Evolutionary conservation across 2,113 vertebrate genomes (phyloP), one percentile per base, ranked within the genome.

Genomic region (Pangasianodon gigas): DNA sequence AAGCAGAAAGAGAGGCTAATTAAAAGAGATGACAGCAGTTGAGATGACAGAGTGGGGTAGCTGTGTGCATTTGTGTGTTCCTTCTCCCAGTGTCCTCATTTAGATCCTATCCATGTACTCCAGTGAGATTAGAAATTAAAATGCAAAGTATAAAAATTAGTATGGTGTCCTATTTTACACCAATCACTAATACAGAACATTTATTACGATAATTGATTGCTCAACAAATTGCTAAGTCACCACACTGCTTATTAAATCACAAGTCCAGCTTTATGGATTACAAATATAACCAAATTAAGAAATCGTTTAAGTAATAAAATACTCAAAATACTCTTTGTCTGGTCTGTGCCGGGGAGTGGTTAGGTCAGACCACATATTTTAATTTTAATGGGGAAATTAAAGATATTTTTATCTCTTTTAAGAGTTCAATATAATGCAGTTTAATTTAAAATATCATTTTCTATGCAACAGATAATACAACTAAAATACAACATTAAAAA

Each of bases 1-100:
- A 92, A 92, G 89, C 87, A 87, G 84, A 86, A 84, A 74, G 87
- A 90, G 91, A 71, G 85, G 62, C 89, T 92, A 90, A 92, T 92
- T 91, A 91, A 91, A 91, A 16, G 65, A 90, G 89, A 91, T 84
- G 87, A 92, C 89, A 71, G 87, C 88, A 44, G 88, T 65, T 65
- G 71, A 89, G 74, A 80, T 86, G 88, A 67, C 84, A 80, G 71
- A 92, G 84, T 84, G 46, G 48, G 58, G n/a, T 88, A 84, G 44
- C 75, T 77, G 75, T 52, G 67, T 29, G 74, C 62, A 19, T 58
- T 14, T 82, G 65, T 48, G 62, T 84, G 51, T 71, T 83, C 32
- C 51, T 65, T 56, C 74, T 67, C 13, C 67, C 88, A 79, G 48
- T 85, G 41, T 91, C 67, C 83, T 88, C 77, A 84, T 90, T 92